Evolutionary conservation across 2,113 vertebrate species (phyloP), one percentile per base, ranked within the genome.

Genomic region (Oxygymnocypris stewartii): DNA sequence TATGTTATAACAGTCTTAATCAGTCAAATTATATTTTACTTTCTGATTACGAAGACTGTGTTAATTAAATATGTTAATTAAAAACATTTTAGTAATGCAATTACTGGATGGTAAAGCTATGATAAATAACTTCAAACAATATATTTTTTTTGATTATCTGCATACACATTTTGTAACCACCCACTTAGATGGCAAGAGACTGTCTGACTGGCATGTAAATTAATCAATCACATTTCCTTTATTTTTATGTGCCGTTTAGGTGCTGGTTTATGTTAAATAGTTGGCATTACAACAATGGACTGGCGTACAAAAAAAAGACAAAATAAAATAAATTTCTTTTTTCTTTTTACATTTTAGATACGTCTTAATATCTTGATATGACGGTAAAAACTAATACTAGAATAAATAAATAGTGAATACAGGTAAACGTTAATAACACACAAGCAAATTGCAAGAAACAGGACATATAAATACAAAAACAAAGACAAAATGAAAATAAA

Each of bases 1-100:
- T 47, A 54, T 61, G 77, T 28, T 77, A 67, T 63, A 77, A 69
- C 51, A 63, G 63, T 54, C 73, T 73, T 85, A 89, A 87, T 85
- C 85, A 85, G 82, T 40, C 28, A 82, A 77, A 75, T 82, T 35
- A 84, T 71, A 71, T 65, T 23, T 47, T 13, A 42, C 16, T 20
- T 82, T 77, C 57, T 73, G 85, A 81, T 44, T 18, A 65, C 3
- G 9, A 65, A 47, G 13, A 63, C 4, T 44, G 57, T 12, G 51
- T 40, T 81, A 31, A 31, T 31, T 31, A 31, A 31, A 47, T 44
- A 28, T 44, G 8, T 65, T 14, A 28, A 28, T 81, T 47, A 13
- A 63, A 63, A 67, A 12, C 16, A 35, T 51, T 77, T 23, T 78
- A 54, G 76, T 54, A 35, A 78, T 20, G 49, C 28, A 28, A 51